Conservation (phyloP, 2,797 vertebrate genomes). For the Spinus olivaceus region DNA sequence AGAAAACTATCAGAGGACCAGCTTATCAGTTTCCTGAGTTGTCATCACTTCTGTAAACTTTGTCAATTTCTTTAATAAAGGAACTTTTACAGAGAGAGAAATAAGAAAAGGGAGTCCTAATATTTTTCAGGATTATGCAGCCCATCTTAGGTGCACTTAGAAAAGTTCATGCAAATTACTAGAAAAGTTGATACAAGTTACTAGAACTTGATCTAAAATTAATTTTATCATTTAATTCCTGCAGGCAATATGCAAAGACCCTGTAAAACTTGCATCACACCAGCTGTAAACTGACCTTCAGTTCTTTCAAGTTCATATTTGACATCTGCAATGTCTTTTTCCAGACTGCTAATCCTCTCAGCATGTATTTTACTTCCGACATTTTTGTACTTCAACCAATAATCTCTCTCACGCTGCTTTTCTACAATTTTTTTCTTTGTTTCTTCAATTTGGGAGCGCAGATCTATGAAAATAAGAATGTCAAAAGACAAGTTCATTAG, state of each 20-base stretch:
- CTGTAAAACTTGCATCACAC: not conserved
- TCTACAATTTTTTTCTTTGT: conserved; percentile 55
- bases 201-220: not conserved
- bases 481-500: not conserved
- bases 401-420: conserved; percentile 70
- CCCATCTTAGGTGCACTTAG: not conserved
- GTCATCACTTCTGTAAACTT: not conserved
- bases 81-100: not conserved
- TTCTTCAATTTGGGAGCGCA: conserved; percentile 60
- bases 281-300: conserved; percentile 72
- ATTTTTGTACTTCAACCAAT: conserved; percentile 79
- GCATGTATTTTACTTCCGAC: conserved; percentile 68
- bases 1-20: not conserved
- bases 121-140: not conserved
- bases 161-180: not conserved
- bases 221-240: not conserved
- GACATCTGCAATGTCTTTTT: conserved; percentile 65
- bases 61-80: not conserved
- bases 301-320: conserved; percentile 69
- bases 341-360: conserved; percentile 68
- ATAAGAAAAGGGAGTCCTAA: not conserved
- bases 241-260: not conserved
- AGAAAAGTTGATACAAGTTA: not conserved
- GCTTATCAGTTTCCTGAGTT: not conserved
- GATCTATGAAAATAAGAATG: conserved; percentile 59